Evolutionary conservation across 2,113 vertebrate species (phyloP), one percentile per base, ranked within the genome.

Genomic region (Alexandromys fortis): DNA sequence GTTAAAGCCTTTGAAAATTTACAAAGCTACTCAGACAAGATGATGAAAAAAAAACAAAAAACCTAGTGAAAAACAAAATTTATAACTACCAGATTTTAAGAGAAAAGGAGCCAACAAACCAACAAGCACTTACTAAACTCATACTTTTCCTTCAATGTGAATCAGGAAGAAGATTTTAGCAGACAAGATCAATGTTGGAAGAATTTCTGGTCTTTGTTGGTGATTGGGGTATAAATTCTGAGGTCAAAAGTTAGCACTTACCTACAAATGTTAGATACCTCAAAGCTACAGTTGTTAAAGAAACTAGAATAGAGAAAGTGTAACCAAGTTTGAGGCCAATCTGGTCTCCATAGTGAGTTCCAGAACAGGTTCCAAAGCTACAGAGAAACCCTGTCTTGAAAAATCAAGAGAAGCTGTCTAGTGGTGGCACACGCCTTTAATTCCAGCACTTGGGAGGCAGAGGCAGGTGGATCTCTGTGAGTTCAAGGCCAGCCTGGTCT

Each of bases 1-100:
- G 92, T 92, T 52, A 67, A 94, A 96, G 85, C 88, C 63, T 87
- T 49, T 72, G 24, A 61, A 30, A 83, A 85, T 78, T 67, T 78
- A 12, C 38, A 89, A 58, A 91, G n/a, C 58, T 85, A 91, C 22
- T 91, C 28, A 78, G 16, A 72, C n/a, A 21, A 90, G 13, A 33
- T 92, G 87, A 94, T 88, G 22, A 7, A 81, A 79, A n/a, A 55
- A 79, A 49, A 79, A 4, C 16, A 45, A 42, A 96, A 87, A 96
- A 79, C 21, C 7, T 52, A 92, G 17, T 47, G 61, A 91, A 7
- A 91, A 91, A 65, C 61, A 95, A 96, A 93, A 93, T 94, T 72
- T 85, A 68, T 72, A 91, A 73, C 61, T 30, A 90, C 11, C 5
- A 38, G 90, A 93, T 3, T 89, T 92, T 89, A 91, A 90, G 47